A percentile compares a stretch with the other conserved stretches of the same genome.
phyloP scores from a whole-genome alignment of 2,113 vertebrate genomes.

The Mus musculus region DNA sequence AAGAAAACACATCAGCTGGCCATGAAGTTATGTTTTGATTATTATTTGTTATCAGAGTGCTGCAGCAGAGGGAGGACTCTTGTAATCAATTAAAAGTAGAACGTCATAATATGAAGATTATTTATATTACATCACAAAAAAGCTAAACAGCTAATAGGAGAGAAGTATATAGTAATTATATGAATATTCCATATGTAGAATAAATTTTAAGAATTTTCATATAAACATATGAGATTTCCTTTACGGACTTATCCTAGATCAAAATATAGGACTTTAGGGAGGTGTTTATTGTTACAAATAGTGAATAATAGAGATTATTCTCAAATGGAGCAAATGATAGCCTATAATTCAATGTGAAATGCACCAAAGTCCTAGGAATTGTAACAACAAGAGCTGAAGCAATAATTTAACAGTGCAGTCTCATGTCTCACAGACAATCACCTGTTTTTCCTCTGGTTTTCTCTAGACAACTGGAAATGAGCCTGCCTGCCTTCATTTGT shows the following conservation, averaged over 20 bases:
- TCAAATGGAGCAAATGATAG: not conserved
- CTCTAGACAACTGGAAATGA: not conserved
- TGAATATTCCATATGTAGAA: not conserved
- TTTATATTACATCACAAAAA: accelerated
- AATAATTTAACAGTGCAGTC: not conserved
- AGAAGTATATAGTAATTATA: not conserved
- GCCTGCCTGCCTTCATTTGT: not conserved
- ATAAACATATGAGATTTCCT: not conserved
- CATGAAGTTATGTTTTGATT: not conserved
- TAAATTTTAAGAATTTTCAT: not conserved
- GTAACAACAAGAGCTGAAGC: not conserved
- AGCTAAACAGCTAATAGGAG: not conserved
- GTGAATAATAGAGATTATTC: not conserved
- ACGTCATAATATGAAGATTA: not conserved
- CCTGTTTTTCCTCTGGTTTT: no score
- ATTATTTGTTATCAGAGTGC: not conserved
- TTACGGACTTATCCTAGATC: not conserved
- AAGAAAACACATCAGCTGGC: not conserved
- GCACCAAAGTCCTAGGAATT: not conserved
- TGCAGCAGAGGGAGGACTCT: not conserved
- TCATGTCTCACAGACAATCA: not conserved
- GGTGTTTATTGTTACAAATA: not conserved
- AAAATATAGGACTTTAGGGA: not conserved
- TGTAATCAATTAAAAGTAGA: not conserved
- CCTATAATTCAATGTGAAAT: not conserved